Evolutionary conservation across 1,140 invertebrate species (phyloP).

Genomic region (Euwallacea fornicatus): DNA sequence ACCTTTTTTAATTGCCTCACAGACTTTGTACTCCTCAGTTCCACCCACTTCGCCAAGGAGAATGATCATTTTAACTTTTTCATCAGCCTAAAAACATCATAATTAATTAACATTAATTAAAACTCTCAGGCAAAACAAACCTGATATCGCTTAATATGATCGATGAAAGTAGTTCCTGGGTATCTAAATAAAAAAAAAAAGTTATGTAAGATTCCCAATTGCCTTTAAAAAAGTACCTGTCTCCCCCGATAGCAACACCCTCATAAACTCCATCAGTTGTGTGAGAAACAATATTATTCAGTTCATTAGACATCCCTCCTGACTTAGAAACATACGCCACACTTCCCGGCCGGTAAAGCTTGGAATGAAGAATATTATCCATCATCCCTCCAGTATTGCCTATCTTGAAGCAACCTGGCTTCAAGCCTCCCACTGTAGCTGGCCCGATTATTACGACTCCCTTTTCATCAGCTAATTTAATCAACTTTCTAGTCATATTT

Average conservation of each 20-base stretch:
- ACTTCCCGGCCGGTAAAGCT: constrained; percentile 93
- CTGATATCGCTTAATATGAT: constrained; percentile 85
- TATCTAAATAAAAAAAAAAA: constrained; percentile 59
- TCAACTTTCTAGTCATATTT: constrained; percentile 95
- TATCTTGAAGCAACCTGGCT: constrained; percentile 99
- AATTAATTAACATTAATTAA: background rate
- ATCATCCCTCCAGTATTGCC: constrained; percentile 98
- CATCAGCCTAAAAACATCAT: constrained; percentile 59
- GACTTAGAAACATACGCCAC: constrained; percentile 98
- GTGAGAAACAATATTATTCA: constrained; percentile 98
- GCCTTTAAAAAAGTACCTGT: constrained; percentile 59
- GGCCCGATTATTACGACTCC: constrained; percentile 87
- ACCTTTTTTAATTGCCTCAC: constrained; percentile 79
- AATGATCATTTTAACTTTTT: constrained; percentile 91
- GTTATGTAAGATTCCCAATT: background rate
- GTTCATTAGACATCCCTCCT: constrained; percentile 99
- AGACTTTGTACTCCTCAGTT: constrained; percentile 98
- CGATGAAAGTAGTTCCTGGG: constrained; percentile 97
- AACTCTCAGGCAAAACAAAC: constrained; percentile 9
- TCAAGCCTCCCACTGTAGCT: constrained; percentile 97
- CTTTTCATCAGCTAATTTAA: constrained; percentile 81
- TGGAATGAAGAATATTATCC: constrained; percentile 98
- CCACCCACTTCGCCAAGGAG: constrained; percentile 97
- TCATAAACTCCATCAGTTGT: constrained; percentile 97
- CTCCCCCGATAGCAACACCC: constrained; percentile 99